A percentile compares a stretch with the other conserved stretches of the same genome.
Evolutionary conservation across 37 sponge, comb jelly and placozoan genomes (phyloP).

Genomic region (Chondrosia reniformis): DNA sequence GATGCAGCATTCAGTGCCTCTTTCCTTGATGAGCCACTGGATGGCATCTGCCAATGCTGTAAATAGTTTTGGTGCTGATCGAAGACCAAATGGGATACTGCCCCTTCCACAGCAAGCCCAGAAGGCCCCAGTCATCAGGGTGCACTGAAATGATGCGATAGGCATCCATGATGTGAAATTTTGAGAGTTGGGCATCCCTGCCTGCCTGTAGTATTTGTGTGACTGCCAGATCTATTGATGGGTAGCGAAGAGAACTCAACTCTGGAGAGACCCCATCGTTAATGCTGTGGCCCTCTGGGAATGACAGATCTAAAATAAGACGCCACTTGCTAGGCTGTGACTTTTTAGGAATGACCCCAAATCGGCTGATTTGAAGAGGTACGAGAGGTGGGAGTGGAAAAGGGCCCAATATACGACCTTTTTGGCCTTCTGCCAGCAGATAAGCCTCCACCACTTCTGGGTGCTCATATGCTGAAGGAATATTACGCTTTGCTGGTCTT

Average conservation of each 20-base stretch:
- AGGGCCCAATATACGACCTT: conserved; percentile 15
- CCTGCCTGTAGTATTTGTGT: background rate
- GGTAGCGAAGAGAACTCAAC: background rate
- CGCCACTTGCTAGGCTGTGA: conserved; percentile 23
- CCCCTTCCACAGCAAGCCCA: too few relatives aligned
- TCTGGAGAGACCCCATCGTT: conserved; percentile 35
- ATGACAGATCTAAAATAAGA: conserved; percentile 31
- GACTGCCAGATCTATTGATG: background rate
- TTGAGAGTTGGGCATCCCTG: background rate
- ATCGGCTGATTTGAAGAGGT: conserved; percentile 19
- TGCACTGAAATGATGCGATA: background rate
- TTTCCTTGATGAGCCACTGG: background rate
- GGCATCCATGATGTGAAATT: background rate
- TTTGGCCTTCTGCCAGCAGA: background rate
- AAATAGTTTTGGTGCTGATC: background rate
- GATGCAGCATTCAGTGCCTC: background rate
- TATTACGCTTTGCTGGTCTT: conserved; percentile 1
- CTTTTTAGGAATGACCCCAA: conserved; percentile 37
- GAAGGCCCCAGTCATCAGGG: background rate
- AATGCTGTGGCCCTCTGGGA: conserved; percentile 18
- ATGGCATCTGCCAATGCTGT: background rate
- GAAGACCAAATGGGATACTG: background rate
- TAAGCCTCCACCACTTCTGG: conserved; percentile 34
- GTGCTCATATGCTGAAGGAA: conserved; percentile 12
- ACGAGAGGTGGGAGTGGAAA: background rate